Evolutionary conservation across 2,113 vertebrate species (phyloP).

Genomic region (Leptodactylus fuscus): DNA sequence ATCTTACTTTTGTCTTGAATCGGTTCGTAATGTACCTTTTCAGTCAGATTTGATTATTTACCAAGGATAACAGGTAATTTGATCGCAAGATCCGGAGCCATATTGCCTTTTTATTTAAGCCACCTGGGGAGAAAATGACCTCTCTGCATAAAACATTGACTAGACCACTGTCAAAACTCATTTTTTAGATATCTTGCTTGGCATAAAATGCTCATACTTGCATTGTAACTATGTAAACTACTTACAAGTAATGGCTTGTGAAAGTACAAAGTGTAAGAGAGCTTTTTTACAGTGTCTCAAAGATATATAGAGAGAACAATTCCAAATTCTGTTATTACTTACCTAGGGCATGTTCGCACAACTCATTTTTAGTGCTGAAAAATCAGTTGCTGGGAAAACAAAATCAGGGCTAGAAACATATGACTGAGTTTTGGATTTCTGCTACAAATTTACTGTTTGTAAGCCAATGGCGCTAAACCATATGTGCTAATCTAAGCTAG

Average conservation of each 20-base stretch:
- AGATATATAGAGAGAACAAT: background rate
- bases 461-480: too few relatives aligned
- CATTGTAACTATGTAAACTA: slow-evolving; percentile 31
- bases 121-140: slow-evolving; percentile 20
- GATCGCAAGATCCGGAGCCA: slow-evolving; percentile 19
- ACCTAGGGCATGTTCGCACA: too few relatives aligned
- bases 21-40: slow-evolving; percentile 42
- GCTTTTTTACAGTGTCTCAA: background rate
- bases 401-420: too few relatives aligned
- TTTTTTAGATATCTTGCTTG: slow-evolving; percentile 22
- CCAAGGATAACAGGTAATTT: slow-evolving; percentile 41
- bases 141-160: slow-evolving; percentile 12
- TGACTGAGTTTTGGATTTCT: too few relatives aligned
- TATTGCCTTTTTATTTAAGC: slow-evolving; percentile 27
- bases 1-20: slow-evolving; percentile 3
- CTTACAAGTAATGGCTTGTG: slow-evolving; percentile 15
- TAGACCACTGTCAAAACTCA: slow-evolving; percentile 46
- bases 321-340: too few relatives aligned
- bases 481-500: too few relatives aligned
- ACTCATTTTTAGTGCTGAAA: too few relatives aligned
- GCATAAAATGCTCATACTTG: background rate
- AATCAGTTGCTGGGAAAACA: too few relatives aligned
- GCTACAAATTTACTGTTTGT: too few relatives aligned
- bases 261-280: slow-evolving; percentile 11
- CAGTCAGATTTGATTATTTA: slow-evolving; percentile 55